phyloP scores from a whole-genome alignment of 2,113 vertebrate genomes.

The Dunckerocampus dactyliophorus region DNA sequence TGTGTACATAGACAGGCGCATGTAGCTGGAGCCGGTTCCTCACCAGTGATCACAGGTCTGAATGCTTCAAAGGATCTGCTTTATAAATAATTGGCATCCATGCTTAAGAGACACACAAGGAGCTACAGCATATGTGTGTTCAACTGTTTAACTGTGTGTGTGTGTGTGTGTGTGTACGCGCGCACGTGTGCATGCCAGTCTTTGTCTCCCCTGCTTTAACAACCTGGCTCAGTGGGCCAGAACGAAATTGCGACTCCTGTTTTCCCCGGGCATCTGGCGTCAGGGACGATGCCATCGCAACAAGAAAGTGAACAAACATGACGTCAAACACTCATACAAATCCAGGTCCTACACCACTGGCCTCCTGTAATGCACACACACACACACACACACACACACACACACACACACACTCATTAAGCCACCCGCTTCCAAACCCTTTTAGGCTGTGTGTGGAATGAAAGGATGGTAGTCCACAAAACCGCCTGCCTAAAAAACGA shows the following conservation, averaged over 20 bases:
- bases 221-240: conserved; percentile 59
- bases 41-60: conserved; percentile 65
- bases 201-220: conserved; percentile 50
- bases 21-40: conserved; percentile 47
- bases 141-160: conserved; percentile 2
- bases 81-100: conserved; percentile 49
- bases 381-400: too few species aligned
- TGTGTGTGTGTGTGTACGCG: conserved; percentile 10
- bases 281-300: conserved; percentile 65
- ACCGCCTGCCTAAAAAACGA: conserved; percentile 63
- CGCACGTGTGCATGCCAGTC: conserved; percentile 7
- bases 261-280: conserved; percentile 65
- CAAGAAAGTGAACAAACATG: conserved; percentile 67
- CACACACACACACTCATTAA: conserved; percentile 58
- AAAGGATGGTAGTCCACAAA: conserved; percentile 67
- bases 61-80: conserved; percentile 57
- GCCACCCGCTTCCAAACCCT: conserved; percentile 66
- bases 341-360: conserved; percentile 48
- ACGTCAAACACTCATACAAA: conserved; percentile 52
- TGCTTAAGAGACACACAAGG: conserved; percentile 45
- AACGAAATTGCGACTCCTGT: conserved; percentile 56
- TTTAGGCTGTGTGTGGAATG: conserved; percentile 70
- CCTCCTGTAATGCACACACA: conserved; percentile 49
- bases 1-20: conserved; percentile 15
- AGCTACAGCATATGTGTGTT: conserved; percentile 10